Evolutionary conservation across 35 echinoderm and acorn worm species (phyloP).

Genomic region (Heliocidaris tuberculata): DNA sequence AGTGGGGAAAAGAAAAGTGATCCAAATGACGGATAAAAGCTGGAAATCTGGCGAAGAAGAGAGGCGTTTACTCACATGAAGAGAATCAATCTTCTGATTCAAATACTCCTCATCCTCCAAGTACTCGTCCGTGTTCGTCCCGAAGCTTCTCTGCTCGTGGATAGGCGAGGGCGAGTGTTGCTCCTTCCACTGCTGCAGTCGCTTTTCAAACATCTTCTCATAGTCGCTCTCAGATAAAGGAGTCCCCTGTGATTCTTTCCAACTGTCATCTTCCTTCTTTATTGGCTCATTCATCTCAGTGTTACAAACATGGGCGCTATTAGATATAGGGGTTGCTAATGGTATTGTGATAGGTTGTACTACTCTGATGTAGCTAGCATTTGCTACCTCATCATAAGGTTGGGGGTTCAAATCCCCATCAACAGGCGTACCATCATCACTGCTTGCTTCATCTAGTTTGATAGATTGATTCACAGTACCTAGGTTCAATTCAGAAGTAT

Average conservation of each 20-base stretch:
- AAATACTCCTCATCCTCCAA: background rate
- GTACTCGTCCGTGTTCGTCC: background rate
- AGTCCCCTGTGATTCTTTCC: background rate
- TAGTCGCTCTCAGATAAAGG: background rate
- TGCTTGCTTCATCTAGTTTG: background rate
- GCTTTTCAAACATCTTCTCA: slow-evolving; percentile 21
- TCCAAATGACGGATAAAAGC: no score
- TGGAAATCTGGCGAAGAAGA: no score
- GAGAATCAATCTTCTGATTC: background rate
- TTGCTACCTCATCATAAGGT: background rate
- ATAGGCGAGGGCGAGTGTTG: background rate
- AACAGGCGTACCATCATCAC: background rate
- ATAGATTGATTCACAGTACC: background rate
- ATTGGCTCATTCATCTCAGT: no score
- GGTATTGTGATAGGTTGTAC: background rate
- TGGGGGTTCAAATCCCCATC: background rate
- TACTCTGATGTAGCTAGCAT: background rate
- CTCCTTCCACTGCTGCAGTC: background rate
- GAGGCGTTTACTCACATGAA: background rate
- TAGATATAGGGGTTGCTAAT: background rate
- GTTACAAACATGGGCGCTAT: background rate
- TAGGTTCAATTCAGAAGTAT: background rate
- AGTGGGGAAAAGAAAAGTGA: no score
- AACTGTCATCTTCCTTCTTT: no score
- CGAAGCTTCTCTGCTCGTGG: background rate